phyloP scores from a whole-genome alignment of 1,140 invertebrate species.

The Hermetia illucens region DNA sequence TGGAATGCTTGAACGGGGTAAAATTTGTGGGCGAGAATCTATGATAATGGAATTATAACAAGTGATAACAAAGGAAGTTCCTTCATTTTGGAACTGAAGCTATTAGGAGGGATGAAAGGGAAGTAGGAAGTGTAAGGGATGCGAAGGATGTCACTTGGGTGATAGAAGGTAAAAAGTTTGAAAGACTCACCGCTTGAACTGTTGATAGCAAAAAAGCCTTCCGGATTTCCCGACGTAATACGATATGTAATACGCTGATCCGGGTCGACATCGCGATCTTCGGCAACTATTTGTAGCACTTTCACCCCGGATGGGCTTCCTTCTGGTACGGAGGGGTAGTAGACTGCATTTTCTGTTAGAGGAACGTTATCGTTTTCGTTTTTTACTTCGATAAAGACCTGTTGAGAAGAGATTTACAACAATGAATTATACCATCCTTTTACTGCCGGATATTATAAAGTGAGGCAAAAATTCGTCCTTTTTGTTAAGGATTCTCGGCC shows the following conservation, averaged over 20 bases:
- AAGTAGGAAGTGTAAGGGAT: no score
- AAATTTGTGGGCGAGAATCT: no score
- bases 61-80: no score
- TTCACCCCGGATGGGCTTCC: conserved; percentile 60
- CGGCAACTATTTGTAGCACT: conserved; percentile 62
- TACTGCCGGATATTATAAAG: no score
- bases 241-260: conserved; percentile 55
- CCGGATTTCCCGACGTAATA: conserved; percentile 81
- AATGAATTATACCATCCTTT: no score
- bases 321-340: conserved; percentile 69
- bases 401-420: conserved; percentile 9
- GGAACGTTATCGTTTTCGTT: conserved; percentile 93
- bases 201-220: conserved; percentile 81
- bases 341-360: conserved; percentile 70
- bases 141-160: no score
- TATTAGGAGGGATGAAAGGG: no score
- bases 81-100: no score
- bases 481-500: neutral
- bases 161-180: no score
- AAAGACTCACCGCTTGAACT: conserved; percentile 58
- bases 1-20: no score
- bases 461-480: neutral
- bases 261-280: conserved; percentile 61
- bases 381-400: conserved; percentile 79
- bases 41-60: no score